Conservation (phyloP, 2,113 vertebrate species). For the zebrafish (Danio rerio) region DNA sequence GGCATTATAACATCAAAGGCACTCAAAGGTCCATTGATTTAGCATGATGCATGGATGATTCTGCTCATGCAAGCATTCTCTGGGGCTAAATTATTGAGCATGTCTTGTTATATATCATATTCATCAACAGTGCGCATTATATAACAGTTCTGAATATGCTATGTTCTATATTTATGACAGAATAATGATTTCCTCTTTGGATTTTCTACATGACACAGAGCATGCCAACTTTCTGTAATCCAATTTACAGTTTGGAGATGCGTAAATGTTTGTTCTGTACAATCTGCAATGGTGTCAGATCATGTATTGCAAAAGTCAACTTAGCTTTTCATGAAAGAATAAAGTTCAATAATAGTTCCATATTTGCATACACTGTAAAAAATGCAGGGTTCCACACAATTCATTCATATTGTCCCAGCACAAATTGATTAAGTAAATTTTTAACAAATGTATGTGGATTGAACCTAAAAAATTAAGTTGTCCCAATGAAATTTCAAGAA, state of each 20-base stretch:
- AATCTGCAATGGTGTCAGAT: not conserved
- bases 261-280: not conserved
- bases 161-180: not conserved
- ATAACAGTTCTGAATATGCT: slow-evolving; percentile 6
- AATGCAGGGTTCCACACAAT: no score
- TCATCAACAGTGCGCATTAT: slow-evolving; percentile 7
- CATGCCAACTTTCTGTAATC: not conserved
- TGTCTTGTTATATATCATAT: not conserved
- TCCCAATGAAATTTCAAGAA: no score
- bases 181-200: not conserved
- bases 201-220: slow-evolving; percentile 1
- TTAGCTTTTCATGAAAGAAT: no score
- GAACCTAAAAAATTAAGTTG: no score
- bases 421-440: no score
- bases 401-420: no score
- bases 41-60: not conserved
- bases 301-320: not conserved
- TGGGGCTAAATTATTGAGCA: not conserved
- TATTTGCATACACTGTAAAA: no score
- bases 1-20: slow-evolving; percentile 20
- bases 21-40: slow-evolving; percentile 22
- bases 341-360: no score
- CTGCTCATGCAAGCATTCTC: not conserved
- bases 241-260: slow-evolving; percentile 5
- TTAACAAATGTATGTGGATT: no score